Evolutionary conservation across 2,888 invertebrate genomes (phyloP).

Genomic region (Drosophila pseudotalamancana): DNA sequence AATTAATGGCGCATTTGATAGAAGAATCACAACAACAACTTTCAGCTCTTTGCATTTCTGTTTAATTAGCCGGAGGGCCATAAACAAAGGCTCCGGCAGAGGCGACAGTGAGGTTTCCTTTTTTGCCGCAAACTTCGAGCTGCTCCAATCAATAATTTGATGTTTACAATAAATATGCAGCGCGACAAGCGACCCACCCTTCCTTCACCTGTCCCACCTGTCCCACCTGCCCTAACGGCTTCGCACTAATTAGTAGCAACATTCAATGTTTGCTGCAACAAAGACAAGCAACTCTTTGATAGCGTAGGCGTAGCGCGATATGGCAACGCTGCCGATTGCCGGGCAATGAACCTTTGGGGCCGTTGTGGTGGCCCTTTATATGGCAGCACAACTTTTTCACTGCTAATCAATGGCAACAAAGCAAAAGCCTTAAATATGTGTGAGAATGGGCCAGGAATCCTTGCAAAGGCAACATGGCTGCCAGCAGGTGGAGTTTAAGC

Average conservation of each 20-base stretch:
- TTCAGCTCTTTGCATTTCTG: slow-evolving; percentile 29
- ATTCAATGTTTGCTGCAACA: slow-evolving; percentile 38
- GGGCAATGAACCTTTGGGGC: too few relatives aligned
- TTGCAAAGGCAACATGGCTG: slow-evolving; percentile 45
- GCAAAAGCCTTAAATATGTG: slow-evolving; percentile 35
- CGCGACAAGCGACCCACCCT: too few relatives aligned
- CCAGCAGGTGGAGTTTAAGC: not conserved
- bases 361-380: too few relatives aligned
- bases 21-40: not conserved
- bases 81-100: slow-evolving; percentile 10
- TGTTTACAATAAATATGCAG: slow-evolving; percentile 67
- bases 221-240: not conserved
- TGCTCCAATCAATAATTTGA: slow-evolving; percentile 68
- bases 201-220: too few relatives aligned
- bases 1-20: slow-evolving; percentile 30
- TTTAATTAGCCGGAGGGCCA: slow-evolving; percentile 53
- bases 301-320: slow-evolving; percentile 40
- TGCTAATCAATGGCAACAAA: slow-evolving; percentile 57
- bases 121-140: slow-evolving; percentile 19
- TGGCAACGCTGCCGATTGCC: not conserved
- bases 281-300: slow-evolving; percentile 55
- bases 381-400: slow-evolving; percentile 24
- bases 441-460: slow-evolving; percentile 48
- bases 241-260: slow-evolving; percentile 65
- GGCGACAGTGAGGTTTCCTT: slow-evolving; percentile 18